A percentile compares a stretch with the other conserved stretches of the same genome.
Evolutionary conservation across 2,888 invertebrate genomes (phyloP).

Genomic region (Pardosa pseudoannulata): DNA sequence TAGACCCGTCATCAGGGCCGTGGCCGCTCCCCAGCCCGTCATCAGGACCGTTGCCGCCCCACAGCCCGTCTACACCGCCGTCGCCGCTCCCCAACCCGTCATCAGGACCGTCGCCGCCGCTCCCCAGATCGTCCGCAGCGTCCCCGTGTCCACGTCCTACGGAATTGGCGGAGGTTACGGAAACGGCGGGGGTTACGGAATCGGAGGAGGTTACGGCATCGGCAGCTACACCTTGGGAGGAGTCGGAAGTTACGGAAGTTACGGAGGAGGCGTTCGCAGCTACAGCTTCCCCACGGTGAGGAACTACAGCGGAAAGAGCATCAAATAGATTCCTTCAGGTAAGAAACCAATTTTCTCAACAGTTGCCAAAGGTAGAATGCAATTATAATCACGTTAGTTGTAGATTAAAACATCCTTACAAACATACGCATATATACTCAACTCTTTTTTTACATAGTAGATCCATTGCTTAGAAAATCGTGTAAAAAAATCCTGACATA

Average conservation of each 20-base stretch:
- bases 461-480: no score
- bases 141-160: background rate
- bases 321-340: background rate
- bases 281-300: slow-evolving; percentile 1
- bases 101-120: background rate
- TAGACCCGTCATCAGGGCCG: background rate
- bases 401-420: no score
- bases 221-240: background rate
- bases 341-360: no score
- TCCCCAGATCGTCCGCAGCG: background rate
- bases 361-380: no score
- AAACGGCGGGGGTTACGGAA: background rate
- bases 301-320: slow-evolving; percentile 6
- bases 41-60: background rate
- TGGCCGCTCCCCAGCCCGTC: background rate
- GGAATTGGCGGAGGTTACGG: background rate
- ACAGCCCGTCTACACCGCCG: background rate
- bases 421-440: no score
- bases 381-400: no score
- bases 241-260: background rate
- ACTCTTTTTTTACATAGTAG: no score
- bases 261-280: background rate
- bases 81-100: background rate
- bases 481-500: no score
- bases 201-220: background rate